Percentiles rank a stretch among this genome's conserved stretches.
Conservation (phyloP, 2,888 invertebrate genomes). For the Ametastegia equiseti region DNA sequence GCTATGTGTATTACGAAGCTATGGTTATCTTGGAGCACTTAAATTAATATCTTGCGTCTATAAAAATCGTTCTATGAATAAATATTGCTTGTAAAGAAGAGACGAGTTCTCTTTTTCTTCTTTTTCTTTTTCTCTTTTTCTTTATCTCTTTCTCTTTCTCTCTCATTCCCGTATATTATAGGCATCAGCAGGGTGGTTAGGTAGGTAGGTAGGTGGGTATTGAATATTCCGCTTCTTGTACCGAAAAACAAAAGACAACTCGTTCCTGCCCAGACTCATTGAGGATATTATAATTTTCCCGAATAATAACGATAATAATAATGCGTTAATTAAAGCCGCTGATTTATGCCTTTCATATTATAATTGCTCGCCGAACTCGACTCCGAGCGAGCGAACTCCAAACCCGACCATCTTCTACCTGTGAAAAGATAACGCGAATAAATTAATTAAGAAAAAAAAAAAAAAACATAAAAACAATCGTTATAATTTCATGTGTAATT, state of each 20-base stretch:
- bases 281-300: slow-evolving; percentile 51
- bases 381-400: slow-evolving; percentile 63
- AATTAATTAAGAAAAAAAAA: slow-evolving; percentile 64
- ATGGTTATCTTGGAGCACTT: neutral
- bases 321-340: slow-evolving; percentile 74
- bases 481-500: neutral
- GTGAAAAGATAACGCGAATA: slow-evolving; percentile 66
- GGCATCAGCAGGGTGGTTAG: neutral
- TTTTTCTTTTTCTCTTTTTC: too few species aligned
- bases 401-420: slow-evolving; percentile 56
- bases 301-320: slow-evolving; percentile 73
- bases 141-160: too few species aligned
- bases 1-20: too few species aligned
- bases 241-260: slow-evolving; percentile 33
- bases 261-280: slow-evolving; percentile 46
- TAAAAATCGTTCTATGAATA: slow-evolving; percentile 10
- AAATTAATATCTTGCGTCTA: slow-evolving; percentile 9
- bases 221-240: slow-evolving; percentile 36
- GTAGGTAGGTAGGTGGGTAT: neutral
- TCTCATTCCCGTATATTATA: too few species aligned
- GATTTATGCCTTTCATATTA: slow-evolving; percentile 76
- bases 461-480: neutral
- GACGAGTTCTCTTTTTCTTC: too few species aligned
- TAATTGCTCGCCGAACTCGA: slow-evolving; percentile 74
- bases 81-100: neutral